Base-by-base conservation (phyloP, 2,113 vertebrate genomes). In the Nothoprocta perdicaria region DNA sequence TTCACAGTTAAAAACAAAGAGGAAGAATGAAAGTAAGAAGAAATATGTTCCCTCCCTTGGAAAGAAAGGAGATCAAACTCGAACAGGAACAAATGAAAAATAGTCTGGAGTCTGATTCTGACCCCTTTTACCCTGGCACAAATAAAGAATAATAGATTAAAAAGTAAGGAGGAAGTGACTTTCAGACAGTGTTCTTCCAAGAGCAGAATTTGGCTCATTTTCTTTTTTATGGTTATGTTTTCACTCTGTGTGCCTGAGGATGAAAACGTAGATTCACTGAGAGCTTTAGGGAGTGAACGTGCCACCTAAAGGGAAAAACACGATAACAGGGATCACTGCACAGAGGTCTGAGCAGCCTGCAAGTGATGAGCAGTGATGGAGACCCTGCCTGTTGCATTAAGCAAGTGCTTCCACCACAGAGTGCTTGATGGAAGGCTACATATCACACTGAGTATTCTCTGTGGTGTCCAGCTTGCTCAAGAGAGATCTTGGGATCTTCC, bases 271-370 rank as follows among this genome's bases (percentile, higher is more conserved):
- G 0, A 53, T 87, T 95, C 75, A 33, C 3, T 7, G 46, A 4
- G 68, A 82, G 63, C 75, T 93, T 67, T 43, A 22, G 91, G 89
- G 57, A 90, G 89, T 76, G 90, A 90, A 80, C 1, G 12, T 92
- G 92, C 91, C 72, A 96, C 84, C 89, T 84, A 94, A 89, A 90
- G 84, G 90, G 78, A 79, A 89, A 94, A 93, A 91, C 65, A 60
- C 1, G 8, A 57, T 60, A 29, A 65, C 50, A 90, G 65, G 81
- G 84, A 80, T 95, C 92, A 82, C 38, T 62, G 93, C 90, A 77
- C 88, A 65, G 75, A 83, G 75, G 9, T 52, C 83, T 45, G 80
- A 90, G 86, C 86, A 82, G 89, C 10, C 90, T 84, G 67, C 0
- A 2, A 84, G 78, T 4, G 63, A 35, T 17, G 84, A 55, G 67